These are phyloP conservation scores for Chrysaora quinquecirrha DNA, from an alignment of 30 jellyfish, hydroid and myxozoan genomes.

Conservation along the genomic window DNA sequence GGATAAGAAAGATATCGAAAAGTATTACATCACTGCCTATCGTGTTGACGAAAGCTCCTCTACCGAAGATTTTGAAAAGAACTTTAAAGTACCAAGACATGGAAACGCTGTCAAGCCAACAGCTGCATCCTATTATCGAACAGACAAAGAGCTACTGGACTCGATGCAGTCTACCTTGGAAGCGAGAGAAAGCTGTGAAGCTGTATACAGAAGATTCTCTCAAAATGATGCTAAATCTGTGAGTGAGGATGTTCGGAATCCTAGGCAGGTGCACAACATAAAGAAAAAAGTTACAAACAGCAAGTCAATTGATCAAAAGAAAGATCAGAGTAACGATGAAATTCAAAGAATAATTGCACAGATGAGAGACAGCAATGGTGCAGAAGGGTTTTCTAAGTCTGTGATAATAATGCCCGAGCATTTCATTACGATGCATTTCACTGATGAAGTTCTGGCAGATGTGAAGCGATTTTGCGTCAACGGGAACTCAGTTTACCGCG, in stretches of 20 bases:
- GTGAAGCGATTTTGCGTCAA: conserved; percentile 40
- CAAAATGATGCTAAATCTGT: too few species aligned
- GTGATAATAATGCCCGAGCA: conserved; percentile 6
- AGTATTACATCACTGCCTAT: background rate
- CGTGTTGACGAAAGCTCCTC: conserved; percentile 12
- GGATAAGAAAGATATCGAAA: background rate
- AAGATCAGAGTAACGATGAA: too few species aligned
- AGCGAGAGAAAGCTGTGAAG: too few species aligned
- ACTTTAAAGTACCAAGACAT: background rate
- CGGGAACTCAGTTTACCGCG: conserved; percentile 28
- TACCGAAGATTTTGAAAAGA: background rate
- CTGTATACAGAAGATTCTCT: too few species aligned
- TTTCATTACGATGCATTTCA: background rate
- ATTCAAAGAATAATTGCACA: too few species aligned
- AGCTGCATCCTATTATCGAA: background rate
- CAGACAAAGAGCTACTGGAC: background rate
- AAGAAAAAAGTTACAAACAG: too few species aligned
- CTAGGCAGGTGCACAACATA: too few species aligned
- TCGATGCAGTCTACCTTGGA: background rate
- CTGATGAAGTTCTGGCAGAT: conserved; percentile 12
- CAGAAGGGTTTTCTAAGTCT: background rate
- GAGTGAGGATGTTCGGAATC: too few species aligned
- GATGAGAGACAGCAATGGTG: too few species aligned
- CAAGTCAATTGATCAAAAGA: too few species aligned
- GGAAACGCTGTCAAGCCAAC: conserved; percentile 3